These are phyloP conservation scores for Tympanuchus pallidicinctus DNA, from an alignment of 2,113 vertebrate genomes.

Conservation along the genomic window DNA sequence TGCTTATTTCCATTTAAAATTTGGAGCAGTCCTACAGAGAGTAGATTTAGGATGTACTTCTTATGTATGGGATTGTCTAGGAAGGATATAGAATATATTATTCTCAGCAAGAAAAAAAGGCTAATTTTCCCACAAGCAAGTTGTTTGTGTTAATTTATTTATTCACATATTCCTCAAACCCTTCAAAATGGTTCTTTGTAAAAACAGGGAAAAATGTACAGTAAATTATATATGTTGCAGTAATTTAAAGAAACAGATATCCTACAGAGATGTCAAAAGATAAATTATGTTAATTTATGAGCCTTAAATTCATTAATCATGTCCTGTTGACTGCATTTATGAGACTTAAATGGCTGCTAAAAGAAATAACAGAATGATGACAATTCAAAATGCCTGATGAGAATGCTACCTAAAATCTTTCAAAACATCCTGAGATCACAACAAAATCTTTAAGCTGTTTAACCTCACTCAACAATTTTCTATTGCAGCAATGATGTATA, in stretches of 20 bases:
- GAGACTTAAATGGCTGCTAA: conserved; percentile 10
- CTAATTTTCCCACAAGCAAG: conserved; percentile 16
- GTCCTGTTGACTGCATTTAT: conserved; percentile 52
- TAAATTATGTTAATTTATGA: conserved; percentile 54
- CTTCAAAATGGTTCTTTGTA: neutral
- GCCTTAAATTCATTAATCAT: conserved; percentile 9
- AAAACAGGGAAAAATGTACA: conserved; percentile 17
- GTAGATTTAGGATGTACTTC: neutral
- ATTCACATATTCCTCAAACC: neutral
- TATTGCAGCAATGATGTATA: neutral
- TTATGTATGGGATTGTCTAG: neutral
- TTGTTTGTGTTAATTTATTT: conserved; percentile 54
- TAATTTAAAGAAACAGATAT: conserved; percentile 41
- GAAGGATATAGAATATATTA: neutral
- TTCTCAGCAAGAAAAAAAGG: neutral
- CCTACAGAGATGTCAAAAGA: neutral
- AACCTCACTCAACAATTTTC: neutral
- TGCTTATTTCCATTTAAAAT: conserved; percentile 39
- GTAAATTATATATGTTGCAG: neutral
- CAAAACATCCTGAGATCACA: neutral
- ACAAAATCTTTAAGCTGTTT: neutral
- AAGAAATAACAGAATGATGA: conserved; percentile 23
- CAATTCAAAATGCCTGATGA: neutral
- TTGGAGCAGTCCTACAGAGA: neutral
- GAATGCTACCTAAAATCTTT: neutral